Conservation (phyloP, 2,113 vertebrate genomes). For the Asarcornis scutulata region DNA sequence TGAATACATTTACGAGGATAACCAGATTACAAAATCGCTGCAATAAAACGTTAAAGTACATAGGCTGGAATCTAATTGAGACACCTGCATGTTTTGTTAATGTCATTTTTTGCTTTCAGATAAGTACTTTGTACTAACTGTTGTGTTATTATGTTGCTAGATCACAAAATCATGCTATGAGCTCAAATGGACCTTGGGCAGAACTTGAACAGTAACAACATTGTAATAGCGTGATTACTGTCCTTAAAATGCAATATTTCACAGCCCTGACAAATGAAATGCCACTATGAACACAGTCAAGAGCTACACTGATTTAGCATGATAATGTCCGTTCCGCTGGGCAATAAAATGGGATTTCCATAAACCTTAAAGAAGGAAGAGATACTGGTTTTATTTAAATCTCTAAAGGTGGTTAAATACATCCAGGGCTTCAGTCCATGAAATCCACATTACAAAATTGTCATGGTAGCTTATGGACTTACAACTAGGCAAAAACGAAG, state of each 20-base stretch:
- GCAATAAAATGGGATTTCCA: not conserved
- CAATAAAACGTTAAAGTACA: conserved; percentile 19
- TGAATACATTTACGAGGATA: not conserved
- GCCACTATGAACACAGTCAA: not conserved
- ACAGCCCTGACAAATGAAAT: not conserved
- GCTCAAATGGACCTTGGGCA: conserved; percentile 20
- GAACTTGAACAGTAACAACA: conserved; percentile 9
- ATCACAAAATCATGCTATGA: not conserved
- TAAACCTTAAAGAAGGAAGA: not conserved
- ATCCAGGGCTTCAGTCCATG: not conserved
- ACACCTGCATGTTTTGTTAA: not conserved
- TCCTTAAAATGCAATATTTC: conserved; percentile 6
- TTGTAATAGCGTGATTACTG: not conserved
- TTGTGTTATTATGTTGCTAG: not conserved
- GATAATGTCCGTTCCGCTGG: not conserved
- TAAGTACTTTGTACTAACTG: not conserved
- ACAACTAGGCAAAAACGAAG: not conserved
- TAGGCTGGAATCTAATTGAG: not conserved
- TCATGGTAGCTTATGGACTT: not conserved
- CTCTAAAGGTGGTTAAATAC: not conserved
- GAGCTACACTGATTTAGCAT: not conserved
- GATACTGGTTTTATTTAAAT: not conserved
- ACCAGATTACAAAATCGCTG: conserved; percentile 19
- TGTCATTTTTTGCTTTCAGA: not conserved
- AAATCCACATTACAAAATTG: not conserved